Base-by-base conservation (phyloP, 2,113 vertebrate genomes). In the Campylomormyrus tamandua region DNA sequence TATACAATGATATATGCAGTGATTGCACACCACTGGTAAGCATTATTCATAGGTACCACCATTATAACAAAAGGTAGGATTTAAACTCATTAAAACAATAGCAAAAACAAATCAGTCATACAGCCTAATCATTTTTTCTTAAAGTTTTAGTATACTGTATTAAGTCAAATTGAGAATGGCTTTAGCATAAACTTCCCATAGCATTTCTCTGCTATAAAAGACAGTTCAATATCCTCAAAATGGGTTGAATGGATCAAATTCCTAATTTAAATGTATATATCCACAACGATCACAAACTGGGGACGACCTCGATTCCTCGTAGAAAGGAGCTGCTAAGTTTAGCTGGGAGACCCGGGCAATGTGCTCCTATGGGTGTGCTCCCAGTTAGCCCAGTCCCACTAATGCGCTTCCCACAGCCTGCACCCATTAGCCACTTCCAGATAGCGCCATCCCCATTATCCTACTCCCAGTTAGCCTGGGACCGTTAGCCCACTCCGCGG, bases 1-100 rank as follows among this genome's bases (percentile, higher is more conserved):
- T 90, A 89, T 90, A 90, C 53, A 13, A 90, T 90, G 92, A 92
- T 56, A 88, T 89, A 90, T 42, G 39, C 53, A 13, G 89, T 90
- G 91, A 93, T 70, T 39, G 89, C 88, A 90, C 83, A 90, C 89
- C 90, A 13, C 10, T 21, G 84, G 53, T 52, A 58, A 70, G 84
- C 46, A 48, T 9, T 84, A 10, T 46, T n/a, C 35, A 84, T 8
- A 48, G 45, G 21, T 87, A 87, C n/a, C 31, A 87, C 15, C 35
- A 27, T 9, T 87, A 9, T 52, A 35, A 8, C 1, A 35, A 87
- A 87, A 87, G 15, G 15, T 84, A 87, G 48, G 3, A 53, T 39
- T 87, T 21, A 31, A 39, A 35, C 17, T 13, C 9, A 11, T 31
- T 53, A 1, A 52, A 48, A n/a, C 27, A 52, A 27, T 3, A 17